phyloP scores from a whole-genome alignment of 2,888 invertebrate species.

The Sepioteuthis lessoniana region DNA sequence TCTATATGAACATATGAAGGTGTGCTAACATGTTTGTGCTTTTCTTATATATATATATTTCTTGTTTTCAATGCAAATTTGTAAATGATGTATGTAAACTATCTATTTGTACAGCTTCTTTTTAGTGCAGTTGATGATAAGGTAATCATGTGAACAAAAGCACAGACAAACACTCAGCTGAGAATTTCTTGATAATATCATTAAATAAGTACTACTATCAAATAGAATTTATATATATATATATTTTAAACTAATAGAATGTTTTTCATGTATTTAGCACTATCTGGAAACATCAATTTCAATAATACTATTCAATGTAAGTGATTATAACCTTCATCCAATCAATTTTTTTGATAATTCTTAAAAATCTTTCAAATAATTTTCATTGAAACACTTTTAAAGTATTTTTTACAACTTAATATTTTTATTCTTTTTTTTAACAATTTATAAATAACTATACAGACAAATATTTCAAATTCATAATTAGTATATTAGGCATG shows the following conservation, averaged over 20 bases:
- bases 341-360: background rate
- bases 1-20: background rate
- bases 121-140: too few relatives aligned
- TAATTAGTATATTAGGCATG: background rate
- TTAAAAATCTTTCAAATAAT: background rate
- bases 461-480: background rate
- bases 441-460: background rate
- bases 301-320: background rate
- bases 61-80: too few relatives aligned
- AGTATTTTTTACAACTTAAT: background rate
- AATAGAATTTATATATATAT: too few relatives aligned
- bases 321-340: background rate
- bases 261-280: background rate
- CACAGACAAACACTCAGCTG: too few relatives aligned
- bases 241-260: background rate
- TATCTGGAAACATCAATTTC: background rate
- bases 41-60: background rate
- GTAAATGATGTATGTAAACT: too few relatives aligned
- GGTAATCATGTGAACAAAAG: too few relatives aligned
- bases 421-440: background rate
- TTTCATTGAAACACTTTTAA: background rate
- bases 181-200: too few relatives aligned
- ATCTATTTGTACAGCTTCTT: too few relatives aligned
- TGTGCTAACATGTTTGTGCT: background rate
- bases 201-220: too few relatives aligned